Evolutionary conservation across 2,888 invertebrate species (phyloP).

Genomic region (Drosophila tripunctata): DNA sequence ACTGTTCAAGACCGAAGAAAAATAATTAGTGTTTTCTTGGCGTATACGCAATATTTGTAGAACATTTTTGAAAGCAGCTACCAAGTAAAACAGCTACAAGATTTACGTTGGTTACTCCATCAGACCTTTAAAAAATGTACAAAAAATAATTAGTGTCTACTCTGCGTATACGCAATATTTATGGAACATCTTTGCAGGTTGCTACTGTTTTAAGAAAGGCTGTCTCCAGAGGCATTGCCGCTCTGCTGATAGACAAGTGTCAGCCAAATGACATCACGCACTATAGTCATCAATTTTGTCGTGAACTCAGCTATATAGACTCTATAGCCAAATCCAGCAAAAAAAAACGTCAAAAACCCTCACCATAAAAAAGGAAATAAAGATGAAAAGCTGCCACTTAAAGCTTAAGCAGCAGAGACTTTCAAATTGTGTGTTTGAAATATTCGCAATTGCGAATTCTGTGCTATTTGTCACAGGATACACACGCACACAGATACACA

Average conservation of each 20-base stretch:
- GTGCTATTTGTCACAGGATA: conserved; percentile 77
- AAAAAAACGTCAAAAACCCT: conserved; percentile 40
- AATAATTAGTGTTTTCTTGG: too few species aligned
- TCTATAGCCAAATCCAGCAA: conserved; percentile 43
- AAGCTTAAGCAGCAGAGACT: conserved; percentile 62
- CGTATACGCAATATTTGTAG: too few species aligned
- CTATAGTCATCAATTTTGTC: conserved; percentile 77
- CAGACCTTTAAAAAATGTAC: too few species aligned
- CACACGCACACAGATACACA: conserved; percentile 28
- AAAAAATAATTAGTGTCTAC: conserved; percentile 14
- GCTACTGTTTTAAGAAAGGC: too few species aligned
- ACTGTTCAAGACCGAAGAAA: too few species aligned
- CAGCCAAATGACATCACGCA: conserved; percentile 80
- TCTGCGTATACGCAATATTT: conserved; percentile 26
- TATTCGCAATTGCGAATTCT: conserved; percentile 80
- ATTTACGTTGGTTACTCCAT: too few species aligned
- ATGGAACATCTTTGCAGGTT: too few species aligned
- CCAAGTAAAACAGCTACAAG: too few species aligned
- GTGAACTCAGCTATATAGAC: conserved; percentile 27
- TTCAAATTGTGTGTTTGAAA: conserved; percentile 69
- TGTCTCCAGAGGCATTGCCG: conserved; percentile 13
- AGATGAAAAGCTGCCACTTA: conserved; percentile 43
- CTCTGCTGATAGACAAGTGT: conserved; percentile 67
- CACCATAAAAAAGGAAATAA: conserved; percentile 29
- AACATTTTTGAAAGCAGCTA: too few species aligned